A percentile compares a stretch with the other conserved stretches of the same genome.
Conservation (phyloP, 2,888 invertebrate genomes). For the Rhabditoides inermis region DNA sequence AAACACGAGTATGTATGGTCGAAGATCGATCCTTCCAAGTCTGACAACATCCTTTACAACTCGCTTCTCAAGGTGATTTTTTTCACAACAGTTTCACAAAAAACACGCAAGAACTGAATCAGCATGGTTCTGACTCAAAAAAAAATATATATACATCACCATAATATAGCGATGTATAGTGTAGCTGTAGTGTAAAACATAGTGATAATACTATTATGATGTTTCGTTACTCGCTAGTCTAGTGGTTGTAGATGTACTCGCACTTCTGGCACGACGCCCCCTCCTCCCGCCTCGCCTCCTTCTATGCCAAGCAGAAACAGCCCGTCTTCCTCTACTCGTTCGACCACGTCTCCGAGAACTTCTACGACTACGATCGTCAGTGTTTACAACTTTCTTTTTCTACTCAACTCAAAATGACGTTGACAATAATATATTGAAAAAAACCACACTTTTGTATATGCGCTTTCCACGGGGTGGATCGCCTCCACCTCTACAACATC, state of each 20-base stretch:
- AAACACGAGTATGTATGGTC: conserved; percentile 50
- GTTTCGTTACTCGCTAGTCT: no score
- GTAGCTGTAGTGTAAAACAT: no score
- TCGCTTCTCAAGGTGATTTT: conserved; percentile 40
- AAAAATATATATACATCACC: no score
- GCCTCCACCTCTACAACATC: conserved; percentile 51
- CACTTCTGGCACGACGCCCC: conserved; percentile 53
- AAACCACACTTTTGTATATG: no score
- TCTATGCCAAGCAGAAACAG: conserved; percentile 37
- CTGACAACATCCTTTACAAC: conserved; percentile 37
- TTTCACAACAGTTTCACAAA: not conserved
- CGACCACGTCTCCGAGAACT: conserved; percentile 52
- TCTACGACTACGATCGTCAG: conserved; percentile 47
- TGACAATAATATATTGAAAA: no score
- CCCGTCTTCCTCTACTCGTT: conserved; percentile 52
- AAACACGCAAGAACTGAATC: no score
- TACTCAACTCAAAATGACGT: no score
- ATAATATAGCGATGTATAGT: no score
- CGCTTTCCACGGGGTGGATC: conserved; percentile 52
- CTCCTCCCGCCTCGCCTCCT: conserved; percentile 43
- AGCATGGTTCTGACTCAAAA: no score
- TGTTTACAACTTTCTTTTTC: no score
- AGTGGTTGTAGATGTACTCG: conserved; percentile 51
- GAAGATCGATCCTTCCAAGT: conserved; percentile 39
- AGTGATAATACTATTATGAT: no score